phyloP scores from a whole-genome alignment of 2,113 vertebrate species.

The Indicator indicator region DNA sequence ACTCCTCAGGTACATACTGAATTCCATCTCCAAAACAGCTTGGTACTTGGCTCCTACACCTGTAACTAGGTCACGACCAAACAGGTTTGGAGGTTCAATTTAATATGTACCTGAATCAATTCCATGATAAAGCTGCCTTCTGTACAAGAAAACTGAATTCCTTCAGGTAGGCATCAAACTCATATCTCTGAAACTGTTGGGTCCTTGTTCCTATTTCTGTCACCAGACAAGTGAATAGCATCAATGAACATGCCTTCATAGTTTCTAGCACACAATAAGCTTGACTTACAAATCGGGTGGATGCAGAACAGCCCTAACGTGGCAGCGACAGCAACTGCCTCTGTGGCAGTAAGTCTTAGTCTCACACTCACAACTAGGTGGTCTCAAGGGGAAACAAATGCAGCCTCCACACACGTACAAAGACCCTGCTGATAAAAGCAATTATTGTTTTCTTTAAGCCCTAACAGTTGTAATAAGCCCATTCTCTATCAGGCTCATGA shows the following conservation, averaged over 20 bases:
- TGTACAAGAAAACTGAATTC: background rate
- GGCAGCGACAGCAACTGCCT: background rate
- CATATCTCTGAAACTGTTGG: background rate
- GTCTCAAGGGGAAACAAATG: background rate
- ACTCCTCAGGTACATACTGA: background rate
- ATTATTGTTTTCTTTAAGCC: background rate
- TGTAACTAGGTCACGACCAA: background rate
- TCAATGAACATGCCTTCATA: rapidly evolving
- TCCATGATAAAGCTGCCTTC: background rate
- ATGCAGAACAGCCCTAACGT: background rate
- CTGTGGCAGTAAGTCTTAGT: background rate
- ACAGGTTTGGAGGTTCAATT: background rate
- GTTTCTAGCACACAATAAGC: background rate
- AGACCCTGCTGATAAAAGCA: background rate
- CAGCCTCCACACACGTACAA: background rate
- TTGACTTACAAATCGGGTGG: background rate
- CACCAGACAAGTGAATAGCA: background rate
- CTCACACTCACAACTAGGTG: background rate
- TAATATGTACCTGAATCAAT: background rate
- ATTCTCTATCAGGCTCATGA: background rate
- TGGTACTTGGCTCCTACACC: background rate
- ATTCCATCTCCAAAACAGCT: background rate
- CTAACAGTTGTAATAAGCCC: background rate
- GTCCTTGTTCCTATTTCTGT: background rate
- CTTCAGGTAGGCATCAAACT: background rate